Percentiles rank a stretch among this genome's conserved stretches.
phyloP scores from a whole-genome alignment of 2,797 vertebrate species.

The Phalloptychus januarius region DNA sequence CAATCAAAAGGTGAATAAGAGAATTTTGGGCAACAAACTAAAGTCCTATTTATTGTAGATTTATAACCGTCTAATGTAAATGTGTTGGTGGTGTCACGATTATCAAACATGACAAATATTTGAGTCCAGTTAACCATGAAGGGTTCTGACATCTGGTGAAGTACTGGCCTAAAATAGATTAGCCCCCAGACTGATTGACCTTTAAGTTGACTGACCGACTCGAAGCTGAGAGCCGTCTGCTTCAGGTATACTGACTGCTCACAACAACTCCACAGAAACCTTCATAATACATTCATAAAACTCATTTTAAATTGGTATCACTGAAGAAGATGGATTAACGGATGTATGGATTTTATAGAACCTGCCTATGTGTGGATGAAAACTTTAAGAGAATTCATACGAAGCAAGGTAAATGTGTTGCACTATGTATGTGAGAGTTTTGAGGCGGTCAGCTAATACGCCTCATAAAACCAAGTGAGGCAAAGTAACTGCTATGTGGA shows the following conservation, averaged over 20 bases:
- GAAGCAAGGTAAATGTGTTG: slow-evolving; percentile 15
- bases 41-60: not conserved
- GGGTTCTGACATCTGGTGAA: not conserved
- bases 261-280: not conserved
- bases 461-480: slow-evolving; percentile 56
- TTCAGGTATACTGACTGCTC: not conserved
- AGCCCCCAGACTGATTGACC: not conserved
- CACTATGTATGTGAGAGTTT: slow-evolving; percentile 25
- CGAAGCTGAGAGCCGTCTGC: not conserved
- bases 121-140: not conserved
- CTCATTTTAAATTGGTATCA: not conserved
- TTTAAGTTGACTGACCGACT: not conserved
- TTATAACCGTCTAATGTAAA: not conserved
- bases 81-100: not conserved
- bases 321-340: not conserved
- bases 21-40: too few species aligned
- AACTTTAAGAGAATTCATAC: slow-evolving; percentile 25
- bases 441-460: slow-evolving; percentile 33
- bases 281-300: not conserved
- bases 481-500: slow-evolving; percentile 45
- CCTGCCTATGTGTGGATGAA: not conserved
- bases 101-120: not conserved
- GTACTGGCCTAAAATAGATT: not conserved
- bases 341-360: not conserved
- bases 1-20: too few species aligned